Evolutionary conservation across 2,888 invertebrate genomes (phyloP), one percentile per base, ranked within the genome.

Genomic region (Drosophila mimetica): DNA sequence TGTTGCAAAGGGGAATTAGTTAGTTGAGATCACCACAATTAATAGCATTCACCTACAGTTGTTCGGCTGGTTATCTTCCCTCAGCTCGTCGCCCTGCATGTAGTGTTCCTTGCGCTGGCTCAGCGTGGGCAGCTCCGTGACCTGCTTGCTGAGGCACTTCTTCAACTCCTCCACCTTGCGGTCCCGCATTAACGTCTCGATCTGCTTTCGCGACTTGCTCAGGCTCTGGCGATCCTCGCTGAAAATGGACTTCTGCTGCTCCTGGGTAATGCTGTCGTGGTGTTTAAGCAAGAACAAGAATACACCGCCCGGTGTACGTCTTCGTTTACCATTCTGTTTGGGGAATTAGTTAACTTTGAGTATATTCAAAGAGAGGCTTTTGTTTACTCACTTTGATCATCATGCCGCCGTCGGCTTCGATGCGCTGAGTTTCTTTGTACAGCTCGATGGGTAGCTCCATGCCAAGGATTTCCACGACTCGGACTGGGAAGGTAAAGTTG

Each of bases 361-460:
- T 5, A 5, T 25, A 48, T 18, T 25, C 9, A 16, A 1, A 8
- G 1, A 4, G 30, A 16, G 3, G 1, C 7, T 6, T 5, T n/a
- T 7, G 8, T 3, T 1, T 53, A 30, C 53, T 74, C 91, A 95
- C 96, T 94, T 95, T 94, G 50, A 96, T 95, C 90, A 96, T 92
- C 95, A 97, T 95, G n/a, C 97, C 97, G 20, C 97, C 97, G 77
- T 95, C 94, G 70, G 94, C 94, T 92, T 97, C 97, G 57, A 97
- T 94, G 81, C 94, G 93, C 90, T 95, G 95, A n/a, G 97, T 97
- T 92, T 96, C 94, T 84, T 95, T 94, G 86, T 95, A 96, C 53
- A 97, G 92, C 79, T 95, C 93, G 69, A 97, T 93, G 6, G 96
- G 95, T 88, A 95, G 94, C 74, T 94, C 93, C 75, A 94, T 94